Evolutionary conservation across 2,888 invertebrate genomes (phyloP).

Genomic region (Orchesellides sinensis): DNA sequence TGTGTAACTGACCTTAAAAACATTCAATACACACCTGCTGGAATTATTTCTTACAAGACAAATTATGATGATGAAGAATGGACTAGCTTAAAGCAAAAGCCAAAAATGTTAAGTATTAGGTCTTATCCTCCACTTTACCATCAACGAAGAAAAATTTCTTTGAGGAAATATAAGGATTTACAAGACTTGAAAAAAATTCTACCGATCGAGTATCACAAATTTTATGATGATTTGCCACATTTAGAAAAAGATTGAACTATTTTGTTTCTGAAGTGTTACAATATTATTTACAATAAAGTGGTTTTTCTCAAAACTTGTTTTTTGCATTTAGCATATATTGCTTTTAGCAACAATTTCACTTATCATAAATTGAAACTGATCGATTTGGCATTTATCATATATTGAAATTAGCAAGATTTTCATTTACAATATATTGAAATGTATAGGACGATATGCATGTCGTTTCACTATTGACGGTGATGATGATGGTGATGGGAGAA

Average conservation of each 20-base stretch:
- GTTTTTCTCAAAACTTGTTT: too few relatives aligned
- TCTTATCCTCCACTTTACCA: background rate
- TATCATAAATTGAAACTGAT: background rate
- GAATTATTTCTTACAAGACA: constrained; percentile 12
- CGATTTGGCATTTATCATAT: too few relatives aligned
- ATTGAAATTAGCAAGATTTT: too few relatives aligned
- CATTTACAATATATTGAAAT: background rate
- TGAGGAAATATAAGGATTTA: constrained; percentile 20
- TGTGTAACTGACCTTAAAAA: constrained; percentile 7
- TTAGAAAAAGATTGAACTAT: background rate
- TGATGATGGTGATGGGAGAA: constrained; percentile 38
- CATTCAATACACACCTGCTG: background rate
- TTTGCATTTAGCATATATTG: too few relatives aligned
- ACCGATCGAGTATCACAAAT: background rate
- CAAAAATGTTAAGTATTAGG: background rate
- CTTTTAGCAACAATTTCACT: constrained; percentile 25
- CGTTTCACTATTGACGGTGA: constrained; percentile 52
- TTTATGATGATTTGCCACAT: constrained; percentile 24
- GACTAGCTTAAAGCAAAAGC: background rate
- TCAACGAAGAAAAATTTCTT: background rate
- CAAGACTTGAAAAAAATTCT: constrained; percentile 6
- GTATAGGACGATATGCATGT: background rate
- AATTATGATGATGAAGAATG: background rate
- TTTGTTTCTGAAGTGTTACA: too few relatives aligned
- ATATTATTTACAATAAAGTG: too few relatives aligned